Percentiles rank a stretch among this genome's conserved stretches.
Evolutionary conservation across 2,888 invertebrate genomes (phyloP).

Genomic region (Eupithecia abbreviata): DNA sequence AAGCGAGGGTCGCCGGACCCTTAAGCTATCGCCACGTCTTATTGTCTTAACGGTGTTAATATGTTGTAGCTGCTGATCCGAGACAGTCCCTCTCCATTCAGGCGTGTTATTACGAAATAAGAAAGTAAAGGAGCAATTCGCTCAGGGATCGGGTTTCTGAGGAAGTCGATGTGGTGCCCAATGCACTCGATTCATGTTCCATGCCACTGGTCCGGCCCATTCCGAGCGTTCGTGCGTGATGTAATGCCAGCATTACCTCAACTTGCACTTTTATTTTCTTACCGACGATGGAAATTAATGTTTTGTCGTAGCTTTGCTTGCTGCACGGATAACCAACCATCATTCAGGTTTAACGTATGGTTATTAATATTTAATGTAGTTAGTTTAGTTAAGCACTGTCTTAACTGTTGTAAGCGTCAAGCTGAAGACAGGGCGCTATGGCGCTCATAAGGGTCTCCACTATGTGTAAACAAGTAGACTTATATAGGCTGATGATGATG

Average conservation of each 20-base stretch:
- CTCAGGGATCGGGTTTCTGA: constrained; percentile 59
- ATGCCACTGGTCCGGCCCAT: constrained; percentile 44
- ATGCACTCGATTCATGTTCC: constrained; percentile 18
- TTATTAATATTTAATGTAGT: not conserved
- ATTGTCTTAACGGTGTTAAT: constrained; percentile 28
- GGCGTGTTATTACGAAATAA: constrained; percentile 76
- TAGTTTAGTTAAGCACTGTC: not conserved
- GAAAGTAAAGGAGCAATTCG: constrained; percentile 76
- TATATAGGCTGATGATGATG: not conserved
- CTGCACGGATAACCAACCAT: not conserved
- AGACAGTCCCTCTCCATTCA: constrained; percentile 67
- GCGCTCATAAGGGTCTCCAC: too few species aligned
- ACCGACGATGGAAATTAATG: constrained; percentile 3
- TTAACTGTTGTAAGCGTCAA: too few species aligned
- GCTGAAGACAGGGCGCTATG: too few species aligned
- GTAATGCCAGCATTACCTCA: constrained; percentile 57
- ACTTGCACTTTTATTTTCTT: constrained; percentile 55
- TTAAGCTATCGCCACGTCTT: not conserved
- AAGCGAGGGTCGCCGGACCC: too few species aligned
- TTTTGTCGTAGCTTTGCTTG: constrained; percentile 6
- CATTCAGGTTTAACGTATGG: not conserved
- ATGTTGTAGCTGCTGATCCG: constrained; percentile 46
- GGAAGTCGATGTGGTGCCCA: constrained; percentile 46
- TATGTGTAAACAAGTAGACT: too few species aligned
- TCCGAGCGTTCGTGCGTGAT: constrained; percentile 55